phyloP scores from a whole-genome alignment of 2,888 invertebrate species.

The Caenorhabditis sp. region DNA sequence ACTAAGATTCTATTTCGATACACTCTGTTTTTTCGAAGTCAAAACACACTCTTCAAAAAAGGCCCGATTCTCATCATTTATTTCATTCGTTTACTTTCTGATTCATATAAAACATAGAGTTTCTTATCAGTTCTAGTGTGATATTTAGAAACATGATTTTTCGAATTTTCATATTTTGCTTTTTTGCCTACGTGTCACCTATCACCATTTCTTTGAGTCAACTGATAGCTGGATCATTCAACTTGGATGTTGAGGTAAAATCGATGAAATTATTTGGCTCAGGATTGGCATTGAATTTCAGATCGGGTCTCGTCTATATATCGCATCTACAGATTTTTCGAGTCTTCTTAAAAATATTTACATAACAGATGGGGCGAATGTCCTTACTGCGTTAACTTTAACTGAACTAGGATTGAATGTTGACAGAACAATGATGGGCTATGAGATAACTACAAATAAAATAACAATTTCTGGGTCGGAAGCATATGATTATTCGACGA shows the following conservation, averaged over 20 bases:
- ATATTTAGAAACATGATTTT: background rate
- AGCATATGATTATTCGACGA: background rate
- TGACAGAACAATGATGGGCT: conserved; percentile 8
- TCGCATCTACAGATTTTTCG: conserved; percentile 6
- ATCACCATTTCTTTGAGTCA: background rate
- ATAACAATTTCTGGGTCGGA: conserved; percentile 3
- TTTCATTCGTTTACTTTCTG: background rate
- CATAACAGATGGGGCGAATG: conserved; percentile 6
- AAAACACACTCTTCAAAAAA: too few relatives aligned
- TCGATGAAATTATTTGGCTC: background rate
- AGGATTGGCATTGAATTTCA: background rate
- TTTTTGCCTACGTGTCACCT: background rate
- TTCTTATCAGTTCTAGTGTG: background rate
- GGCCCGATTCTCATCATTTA: background rate
- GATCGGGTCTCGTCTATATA: conserved; percentile 9
- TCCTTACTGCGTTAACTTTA: background rate
- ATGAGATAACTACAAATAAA: conserved; percentile 1
- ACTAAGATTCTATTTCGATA: too few relatives aligned
- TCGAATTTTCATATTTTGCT: background rate
- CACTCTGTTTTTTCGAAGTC: too few relatives aligned
- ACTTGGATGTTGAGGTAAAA: background rate
- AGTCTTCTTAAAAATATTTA: background rate
- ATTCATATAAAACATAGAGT: too few relatives aligned
- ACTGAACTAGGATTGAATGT: conserved; percentile 5
- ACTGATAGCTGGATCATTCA: background rate